Evolutionary conservation across 2,113 vertebrate species (phyloP), one percentile per base, ranked within the genome.

Genomic region (Ploceus nigricollis): DNA sequence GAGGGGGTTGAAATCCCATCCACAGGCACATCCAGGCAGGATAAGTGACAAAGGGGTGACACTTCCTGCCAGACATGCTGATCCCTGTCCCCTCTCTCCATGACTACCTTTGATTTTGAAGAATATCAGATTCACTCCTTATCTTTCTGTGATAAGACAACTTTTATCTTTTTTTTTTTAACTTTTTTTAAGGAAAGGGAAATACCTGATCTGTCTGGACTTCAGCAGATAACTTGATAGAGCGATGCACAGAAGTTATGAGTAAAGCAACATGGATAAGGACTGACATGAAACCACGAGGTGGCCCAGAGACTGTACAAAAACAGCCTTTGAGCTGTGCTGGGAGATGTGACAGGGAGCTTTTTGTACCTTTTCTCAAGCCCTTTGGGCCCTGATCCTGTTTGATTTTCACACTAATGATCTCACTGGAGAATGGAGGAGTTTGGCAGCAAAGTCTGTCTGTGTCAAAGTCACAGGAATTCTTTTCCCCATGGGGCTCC

Each of bases 11-110:
- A 33, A 61, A 7, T 66, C 48, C 27, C 53, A 18, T 8, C 8
- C 6, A 30, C 35, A 21, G 14, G 7, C 0, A 0, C 21, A 40
- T 1, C 18, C 54, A 25, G 45, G 11, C 8, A 19, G 47, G 30
- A 54, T 22, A 45, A 19, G 68, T 9, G 11, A 40, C 7, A 6
- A 22, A 16, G 5, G 15, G 15, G 19, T 7, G 44, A 39, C 53
- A 54, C 39, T 33, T 47, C 56, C 42, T 11, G 31, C 11, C 10
- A 17, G 53, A 37, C 39, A 24, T 0, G 0, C 33, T 82, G 40
- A 11, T 39, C 33, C 40, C 39, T 21, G 31, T 53, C n/a, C 54
- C 39, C 25, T 68, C 58, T 33, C 25, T 68, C 68, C 2, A 0
- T 23, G 35, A 22, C 30, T 53, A 1, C 25, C 33, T 87, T 31